A percentile compares a stretch with the other conserved stretches of the same genome.
These are phyloP conservation scores for Scaptomyza parva DNA, from an alignment of 2,888 invertebrate species.

Conservation along the genomic window DNA sequence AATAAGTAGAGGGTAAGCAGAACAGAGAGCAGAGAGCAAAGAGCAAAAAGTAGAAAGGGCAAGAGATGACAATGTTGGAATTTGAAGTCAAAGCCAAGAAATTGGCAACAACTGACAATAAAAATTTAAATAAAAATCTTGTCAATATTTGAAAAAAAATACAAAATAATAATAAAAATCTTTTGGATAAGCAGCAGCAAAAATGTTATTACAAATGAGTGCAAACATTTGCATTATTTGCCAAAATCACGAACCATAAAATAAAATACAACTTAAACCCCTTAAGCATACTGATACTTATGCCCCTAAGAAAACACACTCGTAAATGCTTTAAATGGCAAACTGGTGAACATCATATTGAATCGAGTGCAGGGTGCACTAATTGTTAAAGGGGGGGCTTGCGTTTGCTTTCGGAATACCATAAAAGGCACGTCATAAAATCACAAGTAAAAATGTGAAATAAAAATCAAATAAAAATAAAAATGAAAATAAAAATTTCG, in stretches of 20 bases:
- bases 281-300: slow-evolving; percentile 40
- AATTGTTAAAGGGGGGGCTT: slow-evolving; percentile 61
- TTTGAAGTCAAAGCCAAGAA: slow-evolving; percentile 61
- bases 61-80: slow-evolving; percentile 57
- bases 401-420: not conserved
- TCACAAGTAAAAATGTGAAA: slow-evolving; percentile 61
- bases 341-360: slow-evolving; percentile 53
- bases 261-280: slow-evolving; percentile 52
- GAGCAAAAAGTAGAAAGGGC: not conserved
- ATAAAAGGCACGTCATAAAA: slow-evolving; percentile 52
- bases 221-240: slow-evolving; percentile 77
- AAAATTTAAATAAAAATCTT: slow-evolving; percentile 79
- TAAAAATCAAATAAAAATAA: slow-evolving; percentile 76
- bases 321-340: slow-evolving; percentile 25
- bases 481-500: slow-evolving; percentile 57
- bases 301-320: slow-evolving; percentile 3
- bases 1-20: not conserved
- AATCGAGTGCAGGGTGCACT: slow-evolving; percentile 37
- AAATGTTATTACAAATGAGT: slow-evolving; percentile 72
- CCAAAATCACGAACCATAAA: slow-evolving; percentile 59
- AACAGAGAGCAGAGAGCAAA: not conserved
- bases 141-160: slow-evolving; percentile 74
- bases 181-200: slow-evolving; percentile 23
- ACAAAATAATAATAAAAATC: slow-evolving; percentile 29
- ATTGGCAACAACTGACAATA: slow-evolving; percentile 72